Conservation (phyloP, 2,113 vertebrate species). For the Irena cyanogastra region DNA sequence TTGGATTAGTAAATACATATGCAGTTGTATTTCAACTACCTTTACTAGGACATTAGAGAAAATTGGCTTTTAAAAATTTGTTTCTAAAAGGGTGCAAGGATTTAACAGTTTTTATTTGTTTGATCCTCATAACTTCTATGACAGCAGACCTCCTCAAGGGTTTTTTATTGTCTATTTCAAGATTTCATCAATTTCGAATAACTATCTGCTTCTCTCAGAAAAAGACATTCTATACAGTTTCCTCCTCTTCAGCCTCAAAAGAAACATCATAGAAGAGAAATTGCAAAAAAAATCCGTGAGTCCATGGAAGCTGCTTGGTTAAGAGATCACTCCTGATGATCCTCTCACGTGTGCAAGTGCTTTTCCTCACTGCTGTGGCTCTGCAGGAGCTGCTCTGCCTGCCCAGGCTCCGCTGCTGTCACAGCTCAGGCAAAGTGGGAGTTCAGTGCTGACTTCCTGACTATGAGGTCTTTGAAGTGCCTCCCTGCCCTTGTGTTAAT, state of each 20-base stretch:
- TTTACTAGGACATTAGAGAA: background rate
- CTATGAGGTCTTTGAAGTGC: background rate
- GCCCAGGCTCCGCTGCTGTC: background rate
- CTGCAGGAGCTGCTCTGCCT: background rate
- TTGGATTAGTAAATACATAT: background rate
- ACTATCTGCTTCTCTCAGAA: background rate
- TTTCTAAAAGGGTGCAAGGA: background rate
- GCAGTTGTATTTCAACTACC: fast-evolving
- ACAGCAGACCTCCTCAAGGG: background rate
- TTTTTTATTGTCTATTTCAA: background rate
- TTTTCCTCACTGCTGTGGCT: background rate
- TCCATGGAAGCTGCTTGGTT: background rate
- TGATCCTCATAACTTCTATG: background rate
- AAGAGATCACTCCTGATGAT: fast-evolving
- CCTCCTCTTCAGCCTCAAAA: background rate
- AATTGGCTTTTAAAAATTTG: background rate
- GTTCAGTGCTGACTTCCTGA: background rate
- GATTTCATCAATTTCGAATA: background rate
- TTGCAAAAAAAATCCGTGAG: background rate
- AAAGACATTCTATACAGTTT: background rate
- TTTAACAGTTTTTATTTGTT: background rate
- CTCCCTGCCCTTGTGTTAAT: background rate
- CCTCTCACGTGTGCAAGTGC: fast-evolving
- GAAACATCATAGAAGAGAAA: background rate
- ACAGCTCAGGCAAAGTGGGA: background rate